Evolutionary conservation across 2,888 invertebrate genomes (phyloP), one percentile per base, ranked within the genome.

Genomic region (Limenitis camilla): DNA sequence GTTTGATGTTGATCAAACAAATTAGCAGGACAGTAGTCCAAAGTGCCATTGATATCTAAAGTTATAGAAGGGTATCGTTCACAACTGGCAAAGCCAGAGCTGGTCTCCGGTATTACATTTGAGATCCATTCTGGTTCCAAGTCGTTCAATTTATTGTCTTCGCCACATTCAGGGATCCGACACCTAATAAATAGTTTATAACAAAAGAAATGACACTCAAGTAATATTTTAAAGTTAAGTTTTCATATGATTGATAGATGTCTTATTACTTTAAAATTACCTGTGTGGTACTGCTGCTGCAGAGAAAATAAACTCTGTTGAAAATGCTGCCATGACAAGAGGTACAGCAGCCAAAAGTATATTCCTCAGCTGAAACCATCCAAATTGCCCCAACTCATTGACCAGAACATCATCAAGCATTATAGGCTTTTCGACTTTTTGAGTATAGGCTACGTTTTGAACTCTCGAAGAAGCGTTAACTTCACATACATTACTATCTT

Each of bases 171-270:
- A 9, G 79, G 73, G 39, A 88, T 76, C 30, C 68, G 65, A 59
- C 89, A 88, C 63, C 88, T 88, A 59, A 30, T 8, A 7, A 41
- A n/a, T n/a, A n/a, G n/a, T n/a, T n/a, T n/a, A n/a, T n/a, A n/a
- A n/a, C n/a, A n/a, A n/a, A n/a, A n/a, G n/a, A n/a, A n/a, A n/a
- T n/a, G n/a, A n/a, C n/a, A n/a, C n/a, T n/a, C n/a, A n/a, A n/a
- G n/a, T n/a, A n/a, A n/a, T n/a, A n/a, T n/a, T n/a, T n/a, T n/a
- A n/a, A n/a, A n/a, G n/a, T n/a, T n/a, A n/a, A n/a, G n/a, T n/a
- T n/a, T n/a, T n/a, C n/a, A n/a, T n/a, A n/a, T n/a, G n/a, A n/a
- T n/a, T n/a, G n/a, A n/a, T n/a, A n/a, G n/a, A n/a, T n/a, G n/a
- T n/a, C n/a, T n/a, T n/a, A n/a, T n/a, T n/a, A n/a, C n/a, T n/a